Conservation (phyloP, 2,113 vertebrate species). For the Drymodes brunneopygia region DNA sequence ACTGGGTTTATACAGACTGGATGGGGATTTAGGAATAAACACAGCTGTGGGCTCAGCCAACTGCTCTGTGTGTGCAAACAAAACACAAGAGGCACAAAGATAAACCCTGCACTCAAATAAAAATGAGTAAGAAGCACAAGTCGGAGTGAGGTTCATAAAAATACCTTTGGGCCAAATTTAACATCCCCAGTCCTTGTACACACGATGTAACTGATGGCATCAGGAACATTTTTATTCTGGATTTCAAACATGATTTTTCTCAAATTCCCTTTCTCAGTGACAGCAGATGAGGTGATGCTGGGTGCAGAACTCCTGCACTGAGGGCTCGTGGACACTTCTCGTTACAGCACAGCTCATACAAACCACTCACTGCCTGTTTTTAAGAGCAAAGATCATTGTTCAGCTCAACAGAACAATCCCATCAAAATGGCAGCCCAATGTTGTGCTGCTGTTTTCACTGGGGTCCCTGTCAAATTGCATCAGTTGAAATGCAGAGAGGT, state of each 20-base stretch:
- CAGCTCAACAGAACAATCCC: not conserved
- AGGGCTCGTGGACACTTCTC: not conserved
- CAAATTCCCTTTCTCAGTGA: not conserved
- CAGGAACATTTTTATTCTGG: not conserved
- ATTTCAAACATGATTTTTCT: not conserved
- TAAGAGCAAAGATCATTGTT: not conserved
- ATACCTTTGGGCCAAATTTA: not conserved
- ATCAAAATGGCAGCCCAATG: not conserved
- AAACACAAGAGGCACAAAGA: not conserved
- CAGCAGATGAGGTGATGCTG: not conserved
- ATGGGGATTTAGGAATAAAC: not conserved
- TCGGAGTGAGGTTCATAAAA: rapidly evolving
- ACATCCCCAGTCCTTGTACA: not conserved
- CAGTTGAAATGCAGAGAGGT: not conserved
- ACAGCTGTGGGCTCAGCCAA: not conserved
- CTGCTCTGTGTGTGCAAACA: not conserved
- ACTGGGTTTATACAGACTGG: not conserved
- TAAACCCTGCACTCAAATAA: not conserved
- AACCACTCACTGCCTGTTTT: not conserved
- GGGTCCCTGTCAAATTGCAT: constrained; percentile 7
- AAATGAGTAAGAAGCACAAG: not conserved
- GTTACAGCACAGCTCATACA: not conserved
- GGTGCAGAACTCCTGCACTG: not conserved
- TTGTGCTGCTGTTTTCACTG: constrained; percentile 5
- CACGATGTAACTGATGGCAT: not conserved